Percentiles rank a stretch among this genome's conserved stretches.
Conservation (phyloP, 1,140 invertebrate species). For the Heliconius congener region DNA sequence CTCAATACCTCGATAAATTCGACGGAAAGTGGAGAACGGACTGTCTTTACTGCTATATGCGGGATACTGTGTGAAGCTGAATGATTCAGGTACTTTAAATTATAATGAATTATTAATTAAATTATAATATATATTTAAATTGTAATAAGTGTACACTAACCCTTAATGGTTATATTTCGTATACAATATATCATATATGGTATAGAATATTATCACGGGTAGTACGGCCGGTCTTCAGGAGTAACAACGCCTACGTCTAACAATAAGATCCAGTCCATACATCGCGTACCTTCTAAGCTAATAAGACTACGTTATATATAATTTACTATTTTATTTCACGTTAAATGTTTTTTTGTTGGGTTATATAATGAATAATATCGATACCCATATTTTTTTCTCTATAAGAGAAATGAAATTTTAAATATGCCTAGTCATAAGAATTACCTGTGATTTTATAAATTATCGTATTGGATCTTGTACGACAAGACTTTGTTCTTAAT, state of each 20-base stretch:
- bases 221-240: constrained; percentile 3
- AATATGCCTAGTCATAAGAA: constrained; percentile 63
- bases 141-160: not conserved
- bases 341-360: constrained; percentile 24
- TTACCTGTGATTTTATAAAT: constrained; percentile 75
- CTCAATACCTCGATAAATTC: too few relatives aligned
- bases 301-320: constrained; percentile 1
- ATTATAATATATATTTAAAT: too few relatives aligned
- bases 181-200: not conserved
- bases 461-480: constrained; percentile 68
- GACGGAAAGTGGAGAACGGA: too few relatives aligned
- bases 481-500: constrained; percentile 62
- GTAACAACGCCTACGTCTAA: constrained; percentile 3
- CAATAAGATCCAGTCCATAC: not conserved
- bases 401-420: constrained; percentile 47
- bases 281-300: constrained; percentile 10
- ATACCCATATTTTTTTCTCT: constrained; percentile 40
- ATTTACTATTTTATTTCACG: constrained; percentile 19
- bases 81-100: too few relatives aligned
- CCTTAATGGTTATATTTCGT: not conserved
- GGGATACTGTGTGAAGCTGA: too few relatives aligned
- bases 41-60: too few relatives aligned
- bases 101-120: not conserved
- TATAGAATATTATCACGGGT: not conserved
- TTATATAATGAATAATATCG: constrained; percentile 22